A percentile compares a stretch with the other conserved stretches of the same genome.
These are phyloP conservation scores for Merops nubicus DNA, from an alignment of 2,113 vertebrate genomes.

Conservation along the genomic window DNA sequence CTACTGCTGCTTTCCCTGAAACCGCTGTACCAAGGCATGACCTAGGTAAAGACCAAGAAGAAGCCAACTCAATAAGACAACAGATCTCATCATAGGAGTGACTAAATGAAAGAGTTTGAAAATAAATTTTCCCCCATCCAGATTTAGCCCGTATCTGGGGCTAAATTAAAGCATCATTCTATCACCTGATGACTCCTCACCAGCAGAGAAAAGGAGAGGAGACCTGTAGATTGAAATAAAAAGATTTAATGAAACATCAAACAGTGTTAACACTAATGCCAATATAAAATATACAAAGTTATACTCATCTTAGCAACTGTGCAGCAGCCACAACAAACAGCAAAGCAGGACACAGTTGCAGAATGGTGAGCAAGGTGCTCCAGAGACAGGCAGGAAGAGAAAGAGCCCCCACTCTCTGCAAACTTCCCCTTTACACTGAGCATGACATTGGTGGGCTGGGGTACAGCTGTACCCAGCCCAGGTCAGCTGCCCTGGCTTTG, in stretches of 20 bases:
- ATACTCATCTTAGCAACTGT: neutral
- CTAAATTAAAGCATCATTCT: neutral
- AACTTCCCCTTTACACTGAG: neutral
- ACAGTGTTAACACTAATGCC: neutral
- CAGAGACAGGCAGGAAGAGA: neutral
- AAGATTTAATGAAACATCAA: neutral
- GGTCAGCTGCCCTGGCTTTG: neutral
- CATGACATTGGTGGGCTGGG: neutral
- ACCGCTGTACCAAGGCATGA: accelerated
- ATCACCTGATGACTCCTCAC: neutral
- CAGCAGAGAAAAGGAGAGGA: neutral
- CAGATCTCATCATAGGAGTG: neutral
- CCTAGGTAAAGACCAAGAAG: neutral
- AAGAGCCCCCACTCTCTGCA: neutral
- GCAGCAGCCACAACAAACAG: neutral
- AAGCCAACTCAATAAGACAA: neutral
- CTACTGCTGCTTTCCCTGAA: neutral
- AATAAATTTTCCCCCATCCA: neutral
- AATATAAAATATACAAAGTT: neutral
- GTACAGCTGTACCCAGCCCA: neutral
- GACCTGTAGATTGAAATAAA: neutral
- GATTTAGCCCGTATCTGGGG: neutral
- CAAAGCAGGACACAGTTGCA: neutral
- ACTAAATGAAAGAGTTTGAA: neutral
- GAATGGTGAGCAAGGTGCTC: neutral